These are phyloP conservation scores for Chionodraco myersi DNA, from an alignment of 2,113 vertebrate genomes.

Conservation along the genomic window DNA sequence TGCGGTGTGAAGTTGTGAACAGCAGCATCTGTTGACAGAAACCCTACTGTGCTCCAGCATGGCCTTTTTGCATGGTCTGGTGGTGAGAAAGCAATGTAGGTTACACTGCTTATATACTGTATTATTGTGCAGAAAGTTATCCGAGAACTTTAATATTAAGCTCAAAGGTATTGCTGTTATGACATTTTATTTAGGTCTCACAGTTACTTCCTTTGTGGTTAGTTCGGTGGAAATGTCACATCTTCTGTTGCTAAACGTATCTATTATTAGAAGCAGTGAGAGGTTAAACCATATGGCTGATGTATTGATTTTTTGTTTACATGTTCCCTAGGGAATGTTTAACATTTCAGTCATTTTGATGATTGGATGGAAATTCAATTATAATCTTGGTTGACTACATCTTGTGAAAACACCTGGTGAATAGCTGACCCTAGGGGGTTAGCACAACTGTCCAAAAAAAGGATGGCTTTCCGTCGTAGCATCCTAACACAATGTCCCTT, in stretches of 20 bases:
- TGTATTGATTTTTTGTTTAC: neutral
- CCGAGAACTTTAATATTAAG: neutral
- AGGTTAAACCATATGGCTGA: neutral
- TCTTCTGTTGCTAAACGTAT: neutral
- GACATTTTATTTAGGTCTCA: neutral
- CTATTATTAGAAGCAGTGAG: neutral
- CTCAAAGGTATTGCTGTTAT: neutral
- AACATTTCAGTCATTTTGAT: neutral
- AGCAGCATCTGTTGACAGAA: constrained; percentile 26
- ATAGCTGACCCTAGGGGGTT: neutral
- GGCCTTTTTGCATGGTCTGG: neutral
- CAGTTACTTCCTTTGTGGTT: neutral
- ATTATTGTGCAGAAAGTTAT: neutral
- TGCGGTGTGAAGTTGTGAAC: constrained; percentile 36
- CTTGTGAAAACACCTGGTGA: neutral
- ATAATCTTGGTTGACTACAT: neutral
- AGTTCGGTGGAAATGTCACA: constrained; percentile 5
- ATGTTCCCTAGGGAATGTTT: neutral
- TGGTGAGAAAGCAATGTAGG: constrained; percentile 28
- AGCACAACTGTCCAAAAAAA: neutral
- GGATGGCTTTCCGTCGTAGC: neutral
- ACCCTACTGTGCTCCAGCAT: constrained; percentile 20
- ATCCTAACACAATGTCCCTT: neutral
- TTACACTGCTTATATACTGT: constrained; percentile 1
- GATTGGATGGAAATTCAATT: neutral